Evolutionary conservation across 2,113 vertebrate species (phyloP).

Genomic region (Kryptolebias marmoratus): DNA sequence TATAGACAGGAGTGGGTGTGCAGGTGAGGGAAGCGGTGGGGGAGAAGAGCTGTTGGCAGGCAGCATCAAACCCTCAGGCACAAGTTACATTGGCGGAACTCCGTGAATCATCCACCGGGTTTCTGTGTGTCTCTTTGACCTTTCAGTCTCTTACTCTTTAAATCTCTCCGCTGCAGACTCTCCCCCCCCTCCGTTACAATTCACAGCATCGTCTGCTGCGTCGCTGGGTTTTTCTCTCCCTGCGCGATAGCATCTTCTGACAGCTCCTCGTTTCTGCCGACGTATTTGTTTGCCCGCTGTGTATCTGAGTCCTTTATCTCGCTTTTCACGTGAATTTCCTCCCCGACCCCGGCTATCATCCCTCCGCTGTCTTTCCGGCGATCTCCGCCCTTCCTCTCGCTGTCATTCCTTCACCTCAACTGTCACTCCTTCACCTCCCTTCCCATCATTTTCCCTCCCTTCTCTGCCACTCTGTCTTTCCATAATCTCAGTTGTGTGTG

Average conservation of each 20-base stretch:
- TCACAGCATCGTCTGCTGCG: conserved; percentile 17
- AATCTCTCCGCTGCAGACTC: conserved; percentile 49
- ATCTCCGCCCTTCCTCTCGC: conserved; percentile 42
- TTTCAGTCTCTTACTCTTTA: conserved; percentile 54
- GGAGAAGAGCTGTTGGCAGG: conserved; percentile 45
- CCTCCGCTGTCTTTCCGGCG: conserved; percentile 37
- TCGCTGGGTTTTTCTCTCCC: conserved; percentile 24
- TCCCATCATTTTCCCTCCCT: conserved; percentile 14
- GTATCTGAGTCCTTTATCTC: conserved; percentile 36
- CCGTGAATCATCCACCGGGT: conserved; percentile 59
- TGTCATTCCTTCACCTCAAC: conserved; percentile 49
- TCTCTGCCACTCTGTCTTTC: conserved; percentile 21
- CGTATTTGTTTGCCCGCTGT: conserved; percentile 28
- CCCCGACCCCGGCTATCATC: conserved; percentile 34
- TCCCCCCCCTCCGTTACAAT: conserved; percentile 37
- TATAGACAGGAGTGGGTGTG: conserved; percentile 47
- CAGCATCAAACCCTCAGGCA: conserved; percentile 51
- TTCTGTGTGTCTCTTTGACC: conserved; percentile 56
- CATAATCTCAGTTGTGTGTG: conserved; percentile 5
- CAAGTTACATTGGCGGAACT: conserved; percentile 58
- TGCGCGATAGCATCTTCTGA: conserved; percentile 52
- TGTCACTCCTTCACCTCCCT: conserved; percentile 42
- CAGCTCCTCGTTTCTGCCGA: conserved; percentile 34
- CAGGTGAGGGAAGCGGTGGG: conserved; percentile 40
- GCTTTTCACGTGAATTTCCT: conserved; percentile 17